Evolutionary conservation across 2,888 invertebrate genomes (phyloP).

Genomic region (Hymenopus coronatus): DNA sequence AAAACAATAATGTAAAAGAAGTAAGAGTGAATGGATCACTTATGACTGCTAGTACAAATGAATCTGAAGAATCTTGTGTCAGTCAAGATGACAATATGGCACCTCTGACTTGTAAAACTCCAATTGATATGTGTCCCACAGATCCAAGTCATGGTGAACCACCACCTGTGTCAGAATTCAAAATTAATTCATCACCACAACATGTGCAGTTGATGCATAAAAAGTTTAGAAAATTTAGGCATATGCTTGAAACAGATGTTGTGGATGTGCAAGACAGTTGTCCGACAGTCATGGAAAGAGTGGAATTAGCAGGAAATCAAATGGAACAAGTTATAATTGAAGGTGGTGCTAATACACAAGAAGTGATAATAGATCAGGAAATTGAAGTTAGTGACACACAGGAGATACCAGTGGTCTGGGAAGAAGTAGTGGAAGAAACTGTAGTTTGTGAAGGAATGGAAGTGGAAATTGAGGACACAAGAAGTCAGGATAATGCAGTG

Average conservation of each 20-base stretch:
- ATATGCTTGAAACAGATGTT: background rate
- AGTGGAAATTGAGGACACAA: conserved; percentile 42
- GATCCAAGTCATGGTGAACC: conserved; percentile 21
- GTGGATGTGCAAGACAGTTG: conserved; percentile 45
- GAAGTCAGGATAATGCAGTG: conserved; percentile 30
- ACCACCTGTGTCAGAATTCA: conserved; percentile 26
- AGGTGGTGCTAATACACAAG: conserved; percentile 28
- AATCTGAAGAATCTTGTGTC: conserved; percentile 23
- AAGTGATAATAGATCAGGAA: conserved; percentile 16
- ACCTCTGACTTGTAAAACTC: conserved; percentile 17
- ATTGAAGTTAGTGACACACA: conserved; percentile 21
- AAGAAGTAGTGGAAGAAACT: conserved; percentile 46
- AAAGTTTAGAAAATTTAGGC: conserved; percentile 8
- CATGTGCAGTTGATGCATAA: conserved; percentile 37
- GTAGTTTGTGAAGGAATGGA: conserved; percentile 45
- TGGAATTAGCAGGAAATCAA: conserved; percentile 42
- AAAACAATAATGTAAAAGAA: conserved; percentile 13
- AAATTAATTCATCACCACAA: conserved; percentile 48
- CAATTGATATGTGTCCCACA: conserved; percentile 20
- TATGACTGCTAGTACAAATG: background rate
- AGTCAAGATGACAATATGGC: conserved; percentile 23
- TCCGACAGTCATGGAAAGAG: conserved; percentile 47
- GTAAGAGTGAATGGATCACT: conserved; percentile 23
- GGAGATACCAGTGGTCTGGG: conserved; percentile 38
- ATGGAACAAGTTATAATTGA: conserved; percentile 29